phyloP scores from a whole-genome alignment of 2,113 vertebrate species.

The Pantherophis guttatus region DNA sequence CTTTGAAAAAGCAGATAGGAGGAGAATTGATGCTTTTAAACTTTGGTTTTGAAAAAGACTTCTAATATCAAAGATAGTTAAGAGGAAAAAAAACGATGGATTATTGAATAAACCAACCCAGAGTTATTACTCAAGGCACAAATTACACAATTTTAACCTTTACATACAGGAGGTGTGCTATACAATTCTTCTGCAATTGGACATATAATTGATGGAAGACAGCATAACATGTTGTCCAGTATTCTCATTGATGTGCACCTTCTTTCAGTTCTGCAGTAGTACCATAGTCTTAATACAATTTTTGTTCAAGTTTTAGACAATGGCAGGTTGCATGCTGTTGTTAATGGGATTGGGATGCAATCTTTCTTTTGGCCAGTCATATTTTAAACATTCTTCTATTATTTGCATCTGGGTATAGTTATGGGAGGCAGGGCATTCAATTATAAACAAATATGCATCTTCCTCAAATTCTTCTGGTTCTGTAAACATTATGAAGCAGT shows the following conservation, averaged over 20 bases:
- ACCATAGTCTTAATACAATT: neutral
- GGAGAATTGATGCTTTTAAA: neutral
- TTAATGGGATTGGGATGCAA: neutral
- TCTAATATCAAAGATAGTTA: neutral
- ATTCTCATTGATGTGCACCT: neutral
- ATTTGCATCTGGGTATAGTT: neutral
- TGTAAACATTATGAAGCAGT: neutral
- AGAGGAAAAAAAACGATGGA: neutral
- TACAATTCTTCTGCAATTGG: neutral
- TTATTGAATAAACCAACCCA: neutral
- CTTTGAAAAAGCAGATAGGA: neutral
- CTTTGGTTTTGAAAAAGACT: neutral
- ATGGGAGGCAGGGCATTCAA: neutral
- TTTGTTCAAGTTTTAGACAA: neutral
- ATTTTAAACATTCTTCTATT: neutral
- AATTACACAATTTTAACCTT: neutral
- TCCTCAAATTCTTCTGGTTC: neutral
- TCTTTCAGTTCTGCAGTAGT: neutral
- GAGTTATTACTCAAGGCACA: neutral
- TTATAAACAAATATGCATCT: neutral
- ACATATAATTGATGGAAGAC: neutral
- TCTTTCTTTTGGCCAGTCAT: neutral
- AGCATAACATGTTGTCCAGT: neutral
- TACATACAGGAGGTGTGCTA: neutral
- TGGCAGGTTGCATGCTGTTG: neutral